Evolutionary conservation across 2,888 invertebrate genomes (phyloP).

Genomic region (Steromphala cineraria): DNA sequence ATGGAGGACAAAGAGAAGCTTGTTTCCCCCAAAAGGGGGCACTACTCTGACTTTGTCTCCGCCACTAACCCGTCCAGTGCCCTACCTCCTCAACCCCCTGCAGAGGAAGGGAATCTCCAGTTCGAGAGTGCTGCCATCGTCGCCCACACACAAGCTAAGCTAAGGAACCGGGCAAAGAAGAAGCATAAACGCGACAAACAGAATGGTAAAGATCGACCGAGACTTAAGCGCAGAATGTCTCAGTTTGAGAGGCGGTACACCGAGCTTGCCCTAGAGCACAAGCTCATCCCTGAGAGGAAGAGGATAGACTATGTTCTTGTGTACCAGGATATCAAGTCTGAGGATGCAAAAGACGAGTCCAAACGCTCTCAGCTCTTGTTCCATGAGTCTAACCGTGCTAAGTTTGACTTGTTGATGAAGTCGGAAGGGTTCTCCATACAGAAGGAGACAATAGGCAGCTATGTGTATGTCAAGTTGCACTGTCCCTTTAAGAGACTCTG

Average conservation of each 20-base stretch:
- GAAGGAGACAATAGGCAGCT: conserved; percentile 45
- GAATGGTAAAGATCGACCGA: background rate
- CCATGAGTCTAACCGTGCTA: conserved; percentile 36
- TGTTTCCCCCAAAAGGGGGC: background rate
- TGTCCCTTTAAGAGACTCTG: conserved; percentile 71
- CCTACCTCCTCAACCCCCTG: background rate
- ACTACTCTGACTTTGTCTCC: background rate
- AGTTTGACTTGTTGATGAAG: conserved; percentile 59
- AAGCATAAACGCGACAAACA: background rate
- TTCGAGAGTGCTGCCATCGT: background rate
- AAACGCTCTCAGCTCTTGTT: conserved; percentile 17
- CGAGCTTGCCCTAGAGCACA: conserved; percentile 44
- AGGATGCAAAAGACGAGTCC: conserved; percentile 23
- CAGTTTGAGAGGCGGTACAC: conserved; percentile 58
- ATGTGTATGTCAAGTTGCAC: conserved; percentile 63
- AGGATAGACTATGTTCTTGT: conserved; percentile 72
- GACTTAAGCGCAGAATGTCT: conserved; percentile 17
- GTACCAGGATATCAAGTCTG: conserved; percentile 39
- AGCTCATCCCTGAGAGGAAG: conserved; percentile 55
- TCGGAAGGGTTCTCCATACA: conserved; percentile 67
- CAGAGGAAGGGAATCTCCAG: background rate
- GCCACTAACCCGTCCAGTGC: background rate
- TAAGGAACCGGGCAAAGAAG: background rate
- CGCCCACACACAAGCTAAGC: background rate
- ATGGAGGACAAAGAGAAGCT: background rate